Percentiles rank a stretch among this genome's conserved stretches.
phyloP scores from a whole-genome alignment of 2,888 invertebrate species.

The Pogonocherus hispidulus region DNA sequence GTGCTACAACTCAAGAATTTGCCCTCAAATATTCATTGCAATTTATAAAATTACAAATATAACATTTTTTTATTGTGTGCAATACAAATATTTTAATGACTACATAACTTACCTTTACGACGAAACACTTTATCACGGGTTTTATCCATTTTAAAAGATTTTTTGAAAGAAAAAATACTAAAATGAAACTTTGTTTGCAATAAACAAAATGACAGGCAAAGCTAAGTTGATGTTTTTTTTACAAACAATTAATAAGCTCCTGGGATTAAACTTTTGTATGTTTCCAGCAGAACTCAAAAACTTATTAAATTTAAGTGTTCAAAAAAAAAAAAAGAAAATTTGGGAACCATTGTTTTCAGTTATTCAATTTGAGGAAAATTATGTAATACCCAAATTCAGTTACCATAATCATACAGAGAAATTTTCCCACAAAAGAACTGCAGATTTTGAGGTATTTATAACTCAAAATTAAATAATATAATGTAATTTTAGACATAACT shows the following conservation, averaged over 20 bases:
- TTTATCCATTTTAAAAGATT: conserved; percentile 59
- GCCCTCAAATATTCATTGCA: neutral
- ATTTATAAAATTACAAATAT: neutral
- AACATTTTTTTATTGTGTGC: neutral
- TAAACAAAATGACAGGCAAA: conserved; percentile 45
- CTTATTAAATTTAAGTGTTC: too few species aligned
- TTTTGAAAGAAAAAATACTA: conserved; percentile 53
- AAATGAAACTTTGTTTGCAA: conserved; percentile 53
- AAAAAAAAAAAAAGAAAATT: too few species aligned
- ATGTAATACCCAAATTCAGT: too few species aligned
- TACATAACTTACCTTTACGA: conserved; percentile 64
- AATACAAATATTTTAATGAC: neutral
- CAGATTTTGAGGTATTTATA: too few species aligned
- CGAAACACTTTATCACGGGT: conserved; percentile 64
- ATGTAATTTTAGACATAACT: too few species aligned
- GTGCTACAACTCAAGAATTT: neutral
- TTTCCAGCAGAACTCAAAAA: too few species aligned
- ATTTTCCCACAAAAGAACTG: too few species aligned
- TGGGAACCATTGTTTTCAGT: too few species aligned
- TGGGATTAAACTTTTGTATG: conserved; percentile 1
- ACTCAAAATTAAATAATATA: too few species aligned
- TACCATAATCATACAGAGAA: too few species aligned
- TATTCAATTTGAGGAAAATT: too few species aligned
- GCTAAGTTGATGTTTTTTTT: conserved; percentile 16
- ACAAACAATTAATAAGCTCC: conserved; percentile 6